Evolutionary conservation across 53 echinoderm and acorn worm species (phyloP), one percentile per base, ranked within the genome.

Genomic region (Patiria pectinifera): DNA sequence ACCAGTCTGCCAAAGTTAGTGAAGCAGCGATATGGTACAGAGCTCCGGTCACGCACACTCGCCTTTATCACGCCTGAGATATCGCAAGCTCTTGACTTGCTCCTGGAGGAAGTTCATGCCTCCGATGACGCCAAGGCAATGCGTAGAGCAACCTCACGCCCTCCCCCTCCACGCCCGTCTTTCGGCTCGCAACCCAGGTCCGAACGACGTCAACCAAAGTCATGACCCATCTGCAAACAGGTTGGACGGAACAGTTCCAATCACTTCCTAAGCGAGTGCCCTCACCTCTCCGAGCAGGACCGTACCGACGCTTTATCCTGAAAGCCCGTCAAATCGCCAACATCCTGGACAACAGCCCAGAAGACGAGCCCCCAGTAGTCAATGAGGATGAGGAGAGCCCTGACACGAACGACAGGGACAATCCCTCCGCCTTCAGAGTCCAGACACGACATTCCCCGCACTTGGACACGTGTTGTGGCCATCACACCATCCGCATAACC

Each of bases 11-110:
- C 35, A 35, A 35, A 35, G 35, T 35, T 35, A 35, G 35, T 35
- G 35, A 35, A 35, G 35, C 87, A 79, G 60, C 74, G 87, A 4
- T 95, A 92, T 60, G 94, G 95, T 16, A 93, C 94, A 11, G 44
- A 77, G 77, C 21, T 35, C 35, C 1, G 44, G 77, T 77, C 6
- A 35, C 44, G 19, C 2, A 70, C 70, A 70, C 2, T 70, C 70
- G 19, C 70, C 5, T 70, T 4, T 2, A 70, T 70, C 14, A 70
- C 2, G 19, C 35, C 35, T 35, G 35, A 35, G 35, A 35, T 35
- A 35, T 35, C 35, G 1, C 35, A 35, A 35, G 35, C 35, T 1
- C 35, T 35, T 35, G 35, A 35, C 35, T 35, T 1, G 35, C 35
- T 35, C 35, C 35, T 35, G 13, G 13, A 19, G 70, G 21, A 70